Conservation (phyloP, 2,797 vertebrate genomes). For the Gymnoscopelus braueri region DNA sequence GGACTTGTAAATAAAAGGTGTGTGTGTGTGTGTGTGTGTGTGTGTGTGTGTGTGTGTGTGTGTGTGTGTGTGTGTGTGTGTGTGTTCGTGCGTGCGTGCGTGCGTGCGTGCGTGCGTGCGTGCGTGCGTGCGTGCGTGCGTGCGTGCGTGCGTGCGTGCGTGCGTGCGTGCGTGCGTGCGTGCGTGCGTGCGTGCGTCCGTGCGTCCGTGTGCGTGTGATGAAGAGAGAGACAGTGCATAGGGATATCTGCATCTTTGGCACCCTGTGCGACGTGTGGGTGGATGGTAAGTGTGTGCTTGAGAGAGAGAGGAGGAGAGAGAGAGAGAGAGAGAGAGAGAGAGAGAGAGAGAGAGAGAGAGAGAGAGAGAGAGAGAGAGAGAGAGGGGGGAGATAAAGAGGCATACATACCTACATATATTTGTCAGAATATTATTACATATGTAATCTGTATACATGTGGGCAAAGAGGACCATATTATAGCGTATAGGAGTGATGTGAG, state of each 20-base stretch:
- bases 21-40: neutral
- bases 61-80: too few relatives aligned
- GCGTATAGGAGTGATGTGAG: too few relatives aligned
- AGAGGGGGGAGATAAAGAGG: too few relatives aligned
- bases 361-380: neutral
- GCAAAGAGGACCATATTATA: too few relatives aligned
- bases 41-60: too few relatives aligned
- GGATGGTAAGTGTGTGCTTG: slow-evolving; percentile 16
- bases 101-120: neutral
- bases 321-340: neutral
- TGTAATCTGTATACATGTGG: too few relatives aligned
- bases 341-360: slow-evolving; percentile 1
- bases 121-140: neutral
- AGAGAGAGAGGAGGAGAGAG: slow-evolving; percentile 12
- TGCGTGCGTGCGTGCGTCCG: neutral
- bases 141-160: neutral
- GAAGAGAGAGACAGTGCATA: neutral
- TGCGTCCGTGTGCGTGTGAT: neutral
- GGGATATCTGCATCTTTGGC: slow-evolving; percentile 14
- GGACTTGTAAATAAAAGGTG: neutral
- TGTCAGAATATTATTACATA: too few relatives aligned
- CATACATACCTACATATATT: too few relatives aligned
- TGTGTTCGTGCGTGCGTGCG: too few relatives aligned
- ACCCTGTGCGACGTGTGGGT: slow-evolving; percentile 34
- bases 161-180: neutral